Conservation (phyloP, 2,888 invertebrate species). For the Esperia sulphurella region DNA sequence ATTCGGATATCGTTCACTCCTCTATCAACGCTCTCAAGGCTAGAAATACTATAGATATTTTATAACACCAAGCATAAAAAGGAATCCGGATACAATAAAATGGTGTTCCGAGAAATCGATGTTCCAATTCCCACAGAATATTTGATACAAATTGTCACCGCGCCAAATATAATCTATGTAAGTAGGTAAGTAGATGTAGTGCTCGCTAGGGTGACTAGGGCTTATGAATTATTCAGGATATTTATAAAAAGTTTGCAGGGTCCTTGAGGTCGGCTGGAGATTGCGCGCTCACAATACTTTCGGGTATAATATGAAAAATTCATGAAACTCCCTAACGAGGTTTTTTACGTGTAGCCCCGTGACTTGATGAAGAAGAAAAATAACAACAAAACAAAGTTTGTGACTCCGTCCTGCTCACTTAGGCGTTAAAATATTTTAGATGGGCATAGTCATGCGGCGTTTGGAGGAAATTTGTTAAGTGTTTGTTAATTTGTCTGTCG, state of each 20-base stretch:
- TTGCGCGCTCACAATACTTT: conserved; percentile 5
- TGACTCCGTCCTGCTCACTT: too few relatives aligned
- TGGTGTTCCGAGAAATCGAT: neutral
- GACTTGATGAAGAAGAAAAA: conserved; percentile 2
- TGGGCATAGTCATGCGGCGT: too few relatives aligned
- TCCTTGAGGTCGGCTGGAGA: conserved; percentile 2
- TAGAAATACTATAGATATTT: too few relatives aligned
- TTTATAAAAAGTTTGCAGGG: conserved; percentile 7
- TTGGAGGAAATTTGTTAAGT: too few relatives aligned
- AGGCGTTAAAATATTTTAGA: too few relatives aligned
- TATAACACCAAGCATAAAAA: too few relatives aligned
- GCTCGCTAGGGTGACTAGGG: neutral
- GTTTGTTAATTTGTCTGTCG: too few relatives aligned
- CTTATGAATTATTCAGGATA: conserved; percentile 10
- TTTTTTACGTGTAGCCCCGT: conserved; percentile 3
- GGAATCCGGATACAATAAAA: neutral
- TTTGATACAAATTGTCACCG: conserved; percentile 6
- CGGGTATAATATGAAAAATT: conserved; percentile 11
- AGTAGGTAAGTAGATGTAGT: conserved; percentile 2
- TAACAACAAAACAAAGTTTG: neutral
- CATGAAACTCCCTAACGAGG: conserved; percentile 11
- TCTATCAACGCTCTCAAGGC: too few relatives aligned
- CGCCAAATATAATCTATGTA: neutral
- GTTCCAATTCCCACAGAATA: conserved; percentile 6
- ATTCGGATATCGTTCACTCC: too few relatives aligned